A percentile compares a stretch with the other conserved stretches of the same genome.
Conservation (phyloP, 2,888 invertebrate species). For the Agrilus mali region DNA sequence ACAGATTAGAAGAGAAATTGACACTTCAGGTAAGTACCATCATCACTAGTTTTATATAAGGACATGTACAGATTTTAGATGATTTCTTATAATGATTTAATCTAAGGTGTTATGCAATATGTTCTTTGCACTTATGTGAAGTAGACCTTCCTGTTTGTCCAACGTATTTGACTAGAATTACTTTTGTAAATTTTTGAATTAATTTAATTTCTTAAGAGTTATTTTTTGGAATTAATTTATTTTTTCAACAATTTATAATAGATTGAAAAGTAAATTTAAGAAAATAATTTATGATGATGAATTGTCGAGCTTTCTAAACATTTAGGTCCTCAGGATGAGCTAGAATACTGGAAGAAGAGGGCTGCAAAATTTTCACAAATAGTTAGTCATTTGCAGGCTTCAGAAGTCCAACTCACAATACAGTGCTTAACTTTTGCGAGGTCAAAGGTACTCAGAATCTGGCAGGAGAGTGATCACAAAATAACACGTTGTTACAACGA, state of each 20-base stretch:
- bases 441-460: slow-evolving; percentile 66
- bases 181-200: too few relatives aligned
- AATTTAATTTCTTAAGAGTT: too few relatives aligned
- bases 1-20: slow-evolving; percentile 81
- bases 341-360: slow-evolving; percentile 92
- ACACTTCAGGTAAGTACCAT: slow-evolving; percentile 46
- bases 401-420: slow-evolving; percentile 65
- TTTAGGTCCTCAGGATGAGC: slow-evolving; percentile 81
- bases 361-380: slow-evolving; percentile 88
- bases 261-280: too few relatives aligned
- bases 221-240: too few relatives aligned
- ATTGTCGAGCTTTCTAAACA: too few relatives aligned
- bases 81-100: too few relatives aligned
- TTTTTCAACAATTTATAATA: too few relatives aligned
- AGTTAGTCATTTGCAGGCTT: slow-evolving; percentile 58
- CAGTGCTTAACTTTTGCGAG: slow-evolving; percentile 62
- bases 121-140: too few relatives aligned
- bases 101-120: too few relatives aligned
- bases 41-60: background rate
- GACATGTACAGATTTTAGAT: background rate
- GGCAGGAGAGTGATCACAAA: slow-evolving; percentile 78
- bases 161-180: too few relatives aligned
- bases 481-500: slow-evolving; percentile 93
- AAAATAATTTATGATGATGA: too few relatives aligned
- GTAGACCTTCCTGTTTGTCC: too few relatives aligned